A percentile compares a stretch with the other conserved stretches of the same genome.
Conservation (phyloP, 92 coral and sea anemone species). For the Parazoanthus swiftii region DNA sequence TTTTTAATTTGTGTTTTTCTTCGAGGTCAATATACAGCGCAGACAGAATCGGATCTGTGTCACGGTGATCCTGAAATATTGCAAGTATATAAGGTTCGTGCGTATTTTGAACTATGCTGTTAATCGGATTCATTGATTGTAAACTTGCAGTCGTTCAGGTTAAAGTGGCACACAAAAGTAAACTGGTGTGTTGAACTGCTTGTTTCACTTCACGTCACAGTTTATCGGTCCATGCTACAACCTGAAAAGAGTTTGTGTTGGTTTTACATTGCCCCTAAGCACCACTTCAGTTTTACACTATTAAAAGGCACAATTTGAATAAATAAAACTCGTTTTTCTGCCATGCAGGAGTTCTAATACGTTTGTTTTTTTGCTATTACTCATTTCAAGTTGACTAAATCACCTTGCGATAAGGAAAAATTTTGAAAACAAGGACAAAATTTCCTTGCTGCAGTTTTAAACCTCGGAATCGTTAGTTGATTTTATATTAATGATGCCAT, state of each 20-base stretch:
- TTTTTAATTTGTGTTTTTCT: too few relatives aligned
- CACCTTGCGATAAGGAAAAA: background rate
- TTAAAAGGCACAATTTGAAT: background rate
- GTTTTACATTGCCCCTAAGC: too few relatives aligned
- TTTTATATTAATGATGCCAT: too few relatives aligned
- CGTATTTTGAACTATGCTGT: background rate
- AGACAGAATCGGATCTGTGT: background rate
- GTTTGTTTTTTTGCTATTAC: background rate
- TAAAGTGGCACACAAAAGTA: background rate
- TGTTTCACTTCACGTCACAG: background rate
- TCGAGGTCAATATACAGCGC: background rate
- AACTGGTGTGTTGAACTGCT: background rate
- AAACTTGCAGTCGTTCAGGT: background rate
- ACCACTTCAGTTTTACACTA: too few relatives aligned
- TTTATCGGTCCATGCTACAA: too few relatives aligned
- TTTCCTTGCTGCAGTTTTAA: too few relatives aligned
- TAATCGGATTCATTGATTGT: background rate
- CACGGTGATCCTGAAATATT: background rate
- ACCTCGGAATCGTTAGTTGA: too few relatives aligned
- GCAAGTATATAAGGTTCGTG: background rate
- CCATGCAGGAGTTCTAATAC: background rate
- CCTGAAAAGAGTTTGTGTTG: too few relatives aligned
- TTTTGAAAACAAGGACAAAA: too few relatives aligned
- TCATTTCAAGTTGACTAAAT: too few relatives aligned
- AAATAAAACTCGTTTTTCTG: background rate